A percentile compares a stretch with the other conserved stretches of the same genome.
Evolutionary conservation across 1,140 invertebrate species (phyloP).

Genomic region (Pseudomyrmex sp.): DNA sequence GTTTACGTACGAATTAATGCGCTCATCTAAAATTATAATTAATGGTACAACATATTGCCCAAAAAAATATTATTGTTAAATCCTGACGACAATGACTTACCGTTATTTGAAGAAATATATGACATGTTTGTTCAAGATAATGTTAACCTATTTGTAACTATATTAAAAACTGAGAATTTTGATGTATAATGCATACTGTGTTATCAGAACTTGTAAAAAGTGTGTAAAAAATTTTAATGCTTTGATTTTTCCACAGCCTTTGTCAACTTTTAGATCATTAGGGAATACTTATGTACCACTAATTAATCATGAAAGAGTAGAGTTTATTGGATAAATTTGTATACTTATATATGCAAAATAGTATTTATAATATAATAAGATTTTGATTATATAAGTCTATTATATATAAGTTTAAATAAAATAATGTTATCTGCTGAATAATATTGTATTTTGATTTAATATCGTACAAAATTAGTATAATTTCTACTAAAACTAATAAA

Average conservation of each 20-base stretch:
- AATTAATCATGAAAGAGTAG: neutral
- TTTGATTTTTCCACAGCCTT: neutral
- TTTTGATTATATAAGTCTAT: too few species aligned
- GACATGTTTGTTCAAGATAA: neutral
- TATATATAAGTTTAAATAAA: too few species aligned
- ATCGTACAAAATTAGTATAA: too few species aligned
- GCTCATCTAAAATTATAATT: neutral
- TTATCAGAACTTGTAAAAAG: neutral
- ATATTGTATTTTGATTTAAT: too few species aligned
- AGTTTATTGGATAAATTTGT: neutral
- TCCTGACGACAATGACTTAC: neutral
- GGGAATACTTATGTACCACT: neutral
- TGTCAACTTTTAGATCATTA: neutral
- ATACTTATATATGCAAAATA: neutral
- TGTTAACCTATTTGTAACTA: neutral
- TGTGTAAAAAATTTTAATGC: neutral
- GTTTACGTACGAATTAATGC: slow-evolving; percentile 1
- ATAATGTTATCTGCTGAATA: too few species aligned
- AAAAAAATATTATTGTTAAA: neutral
- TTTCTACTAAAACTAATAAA: too few species aligned
- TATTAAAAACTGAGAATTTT: too few species aligned
- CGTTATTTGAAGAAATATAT: neutral
- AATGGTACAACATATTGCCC: slow-evolving; percentile 1
- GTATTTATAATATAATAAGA: too few species aligned
- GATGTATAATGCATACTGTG: neutral